Conservation (phyloP, 1,140 invertebrate species). For the Lithobius niger region DNA sequence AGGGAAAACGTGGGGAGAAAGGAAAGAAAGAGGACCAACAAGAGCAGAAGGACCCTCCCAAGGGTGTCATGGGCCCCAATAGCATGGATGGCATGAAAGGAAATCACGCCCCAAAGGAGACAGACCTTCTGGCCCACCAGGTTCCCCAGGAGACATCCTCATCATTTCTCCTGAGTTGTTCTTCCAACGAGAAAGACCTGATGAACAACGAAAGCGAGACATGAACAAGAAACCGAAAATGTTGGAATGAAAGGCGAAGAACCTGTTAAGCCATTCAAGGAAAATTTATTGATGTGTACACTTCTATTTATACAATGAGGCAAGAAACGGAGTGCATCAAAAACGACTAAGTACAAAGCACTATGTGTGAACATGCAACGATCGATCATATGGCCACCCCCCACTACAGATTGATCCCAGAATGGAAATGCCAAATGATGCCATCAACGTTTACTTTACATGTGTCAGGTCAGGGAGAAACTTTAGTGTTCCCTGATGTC, state of each 20-base stretch:
- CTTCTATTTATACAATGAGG: conserved; percentile 49
- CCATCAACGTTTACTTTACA: conserved; percentile 64
- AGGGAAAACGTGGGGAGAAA: conserved; percentile 56
- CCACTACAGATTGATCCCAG: conserved; percentile 74
- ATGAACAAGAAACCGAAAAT: background rate
- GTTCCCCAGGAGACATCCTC: conserved; percentile 55
- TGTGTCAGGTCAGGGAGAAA: conserved; percentile 58
- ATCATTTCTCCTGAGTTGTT: conserved; percentile 57
- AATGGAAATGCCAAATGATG: conserved; percentile 56
- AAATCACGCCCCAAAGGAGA: too few species aligned
- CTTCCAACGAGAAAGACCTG: conserved; percentile 32
- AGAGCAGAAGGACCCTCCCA: conserved; percentile 47
- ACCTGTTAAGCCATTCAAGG: conserved; percentile 35
- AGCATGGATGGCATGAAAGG: conserved; percentile 41
- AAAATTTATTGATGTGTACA: conserved; percentile 51
- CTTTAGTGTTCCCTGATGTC: conserved; percentile 61
- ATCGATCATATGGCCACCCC: conserved; percentile 58
- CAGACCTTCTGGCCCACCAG: conserved; percentile 44
- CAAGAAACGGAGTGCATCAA: conserved; percentile 53
- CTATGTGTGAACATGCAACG: conserved; percentile 60
- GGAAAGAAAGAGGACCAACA: conserved; percentile 49
- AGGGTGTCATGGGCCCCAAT: conserved; percentile 43
- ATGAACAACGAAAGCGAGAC: conserved; percentile 1
- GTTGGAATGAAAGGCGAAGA: conserved; percentile 13
- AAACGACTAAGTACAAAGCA: conserved; percentile 56